Evolutionary conservation across 2,797 vertebrate genomes (phyloP), one percentile per base, ranked within the genome.

Genomic region (Rhynchotus rufescens): DNA sequence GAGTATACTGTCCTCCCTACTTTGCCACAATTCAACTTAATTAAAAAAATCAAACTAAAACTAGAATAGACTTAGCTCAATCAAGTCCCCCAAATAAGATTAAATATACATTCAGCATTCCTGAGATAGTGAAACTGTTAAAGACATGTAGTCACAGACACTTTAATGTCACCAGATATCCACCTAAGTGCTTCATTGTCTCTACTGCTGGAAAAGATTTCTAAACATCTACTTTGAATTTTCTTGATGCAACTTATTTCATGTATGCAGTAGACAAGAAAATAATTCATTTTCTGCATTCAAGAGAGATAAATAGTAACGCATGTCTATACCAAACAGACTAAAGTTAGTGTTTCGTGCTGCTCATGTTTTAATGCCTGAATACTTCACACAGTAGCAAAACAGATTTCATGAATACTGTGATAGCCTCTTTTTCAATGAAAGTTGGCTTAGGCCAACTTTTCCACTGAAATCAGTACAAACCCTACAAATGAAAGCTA

Each of bases 11-110:
- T 20, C 44, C 30, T 30, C 12, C 14, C 84, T 88, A 52, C 9
- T 76, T 40, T 84, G 57, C 72, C 54, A 84, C n/a, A 65, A 92
- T 20, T 47, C 81, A 86, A 69, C 10, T 40, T 72, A 91, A 91
- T 84, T 91, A 92, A 91, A 91, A 91, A 82, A 65, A 25, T 38
- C 23, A 81, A 84, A 86, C 42, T 34, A 76, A 71, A 90, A 77
- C 77, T 80, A 86, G 40, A 82, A 86, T 12, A 22, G 30, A 77
- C 32, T 51, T 84, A 2, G 57, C 45, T 86, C 86, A 88, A 88
- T 73, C 28, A 19, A 72, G 64, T 40, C 20, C 36, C 84, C 28
- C 13, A 52, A 88, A 81, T 11, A 61, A 25, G 34, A n/a, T n/a
- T 17, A n/a, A 56, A 56, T n/a, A 54, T 13, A 86, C 25, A 44